Percentiles rank a stretch among this genome's conserved stretches.
Conservation (phyloP, 2,797 vertebrate species). For the Gadopsis marmoratus region DNA sequence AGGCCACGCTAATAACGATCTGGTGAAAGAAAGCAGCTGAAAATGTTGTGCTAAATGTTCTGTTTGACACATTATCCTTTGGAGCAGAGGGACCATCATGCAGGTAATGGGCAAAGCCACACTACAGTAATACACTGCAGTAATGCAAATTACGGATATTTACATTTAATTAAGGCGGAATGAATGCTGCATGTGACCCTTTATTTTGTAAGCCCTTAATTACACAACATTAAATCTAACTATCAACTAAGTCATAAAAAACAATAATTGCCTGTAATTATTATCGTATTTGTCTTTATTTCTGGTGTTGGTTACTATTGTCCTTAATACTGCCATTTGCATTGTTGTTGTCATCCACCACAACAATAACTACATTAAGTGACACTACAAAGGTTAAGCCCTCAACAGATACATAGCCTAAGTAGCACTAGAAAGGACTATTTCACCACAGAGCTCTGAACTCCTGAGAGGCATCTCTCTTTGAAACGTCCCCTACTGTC, state of each 20-base stretch:
- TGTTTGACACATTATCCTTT: not conserved
- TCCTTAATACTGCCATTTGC: not conserved
- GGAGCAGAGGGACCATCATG: not conserved
- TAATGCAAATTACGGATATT: not conserved
- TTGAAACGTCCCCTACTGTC: slow-evolving; percentile 78
- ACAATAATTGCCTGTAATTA: not conserved
- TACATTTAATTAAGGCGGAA: not conserved
- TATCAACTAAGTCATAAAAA: slow-evolving; percentile 1
- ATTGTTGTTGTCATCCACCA: not conserved
- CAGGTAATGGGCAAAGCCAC: not conserved
- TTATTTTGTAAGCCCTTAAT: not conserved
- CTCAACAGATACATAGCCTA: slow-evolving; percentile 28
- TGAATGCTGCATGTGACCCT: not conserved
- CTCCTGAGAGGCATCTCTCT: slow-evolving; percentile 57
- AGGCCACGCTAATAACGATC: not conserved
- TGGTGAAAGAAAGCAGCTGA: not conserved
- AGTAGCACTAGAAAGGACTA: slow-evolving; percentile 47
- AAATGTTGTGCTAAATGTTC: not conserved
- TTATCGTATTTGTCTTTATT: slow-evolving; percentile 1
- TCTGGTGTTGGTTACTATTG: not conserved
- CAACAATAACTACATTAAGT: slow-evolving; percentile 9
- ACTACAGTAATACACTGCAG: not conserved
- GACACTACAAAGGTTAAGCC: slow-evolving; percentile 35
- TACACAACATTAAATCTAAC: slow-evolving; percentile 13
- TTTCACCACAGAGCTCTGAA: slow-evolving; percentile 55